Conservation (phyloP, 23 tunicate species). For the Clavelina lepadiformis region DNA sequence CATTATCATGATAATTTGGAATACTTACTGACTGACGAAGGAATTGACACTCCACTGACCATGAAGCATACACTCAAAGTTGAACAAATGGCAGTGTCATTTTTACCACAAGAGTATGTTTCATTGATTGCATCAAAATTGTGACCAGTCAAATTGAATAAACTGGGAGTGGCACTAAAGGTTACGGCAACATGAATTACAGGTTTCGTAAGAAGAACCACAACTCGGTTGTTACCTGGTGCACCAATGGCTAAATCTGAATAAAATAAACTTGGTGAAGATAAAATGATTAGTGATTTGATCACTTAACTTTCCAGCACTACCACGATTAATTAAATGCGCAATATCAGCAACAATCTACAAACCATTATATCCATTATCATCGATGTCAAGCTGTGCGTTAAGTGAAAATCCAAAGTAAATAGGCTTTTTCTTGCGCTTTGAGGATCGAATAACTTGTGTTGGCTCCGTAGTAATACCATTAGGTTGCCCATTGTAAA, state of each 20-base stretch:
- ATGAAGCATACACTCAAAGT: constrained; percentile 13
- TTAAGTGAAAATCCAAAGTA: background rate
- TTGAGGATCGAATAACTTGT: background rate
- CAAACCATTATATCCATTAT: too few species aligned
- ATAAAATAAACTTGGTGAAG: constrained; percentile 14
- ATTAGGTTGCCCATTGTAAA: too few species aligned
- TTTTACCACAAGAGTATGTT: background rate
- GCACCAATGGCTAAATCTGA: constrained; percentile 23
- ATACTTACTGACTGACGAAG: constrained; percentile 24
- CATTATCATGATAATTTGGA: background rate
- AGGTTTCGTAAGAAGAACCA: constrained; percentile 25
- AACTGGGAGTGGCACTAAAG: constrained; percentile 11
- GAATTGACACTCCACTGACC: constrained; percentile 6
- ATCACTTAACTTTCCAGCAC: too few species aligned
- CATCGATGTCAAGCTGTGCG: too few species aligned
- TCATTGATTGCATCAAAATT: background rate
- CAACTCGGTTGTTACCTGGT: constrained; percentile 25
- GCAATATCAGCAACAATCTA: too few species aligned
- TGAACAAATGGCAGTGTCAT: constrained; percentile 5
- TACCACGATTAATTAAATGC: too few species aligned
- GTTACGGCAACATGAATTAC: constrained; percentile 23
- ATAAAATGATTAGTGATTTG: too few species aligned
- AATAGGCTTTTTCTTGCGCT: background rate
- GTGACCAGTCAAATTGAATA: background rate
- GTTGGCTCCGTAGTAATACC: too few species aligned